These are phyloP conservation scores for Tachystola acroxantha DNA, from an alignment of 2,888 invertebrate species.

Conservation along the genomic window DNA sequence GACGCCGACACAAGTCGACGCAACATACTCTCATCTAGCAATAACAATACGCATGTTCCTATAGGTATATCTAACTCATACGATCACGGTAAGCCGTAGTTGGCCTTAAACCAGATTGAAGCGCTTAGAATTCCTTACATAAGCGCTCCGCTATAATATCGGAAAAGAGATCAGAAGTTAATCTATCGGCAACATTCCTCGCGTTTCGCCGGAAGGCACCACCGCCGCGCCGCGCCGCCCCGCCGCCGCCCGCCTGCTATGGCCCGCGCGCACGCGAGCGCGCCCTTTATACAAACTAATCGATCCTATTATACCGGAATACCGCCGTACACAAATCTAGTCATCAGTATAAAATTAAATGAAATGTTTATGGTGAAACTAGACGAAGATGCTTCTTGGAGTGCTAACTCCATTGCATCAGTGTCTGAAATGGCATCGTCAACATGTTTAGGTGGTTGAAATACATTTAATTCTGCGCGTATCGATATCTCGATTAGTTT, in stretches of 20 bases:
- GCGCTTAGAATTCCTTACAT: conserved; percentile 73
- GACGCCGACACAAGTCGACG: too few relatives aligned
- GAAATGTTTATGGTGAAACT: too few relatives aligned
- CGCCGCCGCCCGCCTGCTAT: conserved; percentile 34
- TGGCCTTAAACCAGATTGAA: conserved; percentile 70
- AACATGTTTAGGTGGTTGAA: too few relatives aligned
- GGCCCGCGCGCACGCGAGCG: conserved; percentile 20
- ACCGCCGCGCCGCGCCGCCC: conserved; percentile 35
- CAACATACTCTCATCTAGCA: too few relatives aligned
- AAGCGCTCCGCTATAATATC: conserved; percentile 72
- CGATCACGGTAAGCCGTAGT: conserved; percentile 49
- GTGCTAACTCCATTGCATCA: too few relatives aligned
- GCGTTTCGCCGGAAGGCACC: conserved; percentile 75
- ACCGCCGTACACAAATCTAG: too few relatives aligned
- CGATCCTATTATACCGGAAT: conserved; percentile 39
- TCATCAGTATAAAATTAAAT: background rate
- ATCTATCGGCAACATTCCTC: conserved; percentile 77
- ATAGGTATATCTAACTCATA: too few relatives aligned
- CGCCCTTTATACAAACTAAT: conserved; percentile 48
- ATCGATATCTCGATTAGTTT: too few relatives aligned
- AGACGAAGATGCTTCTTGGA: too few relatives aligned
- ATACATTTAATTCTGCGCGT: too few relatives aligned
- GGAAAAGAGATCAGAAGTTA: conserved; percentile 78
- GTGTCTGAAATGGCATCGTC: too few relatives aligned
- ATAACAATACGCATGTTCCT: too few relatives aligned